Base-by-base conservation (phyloP, 2,113 vertebrate species). In the Chauna torquata region DNA sequence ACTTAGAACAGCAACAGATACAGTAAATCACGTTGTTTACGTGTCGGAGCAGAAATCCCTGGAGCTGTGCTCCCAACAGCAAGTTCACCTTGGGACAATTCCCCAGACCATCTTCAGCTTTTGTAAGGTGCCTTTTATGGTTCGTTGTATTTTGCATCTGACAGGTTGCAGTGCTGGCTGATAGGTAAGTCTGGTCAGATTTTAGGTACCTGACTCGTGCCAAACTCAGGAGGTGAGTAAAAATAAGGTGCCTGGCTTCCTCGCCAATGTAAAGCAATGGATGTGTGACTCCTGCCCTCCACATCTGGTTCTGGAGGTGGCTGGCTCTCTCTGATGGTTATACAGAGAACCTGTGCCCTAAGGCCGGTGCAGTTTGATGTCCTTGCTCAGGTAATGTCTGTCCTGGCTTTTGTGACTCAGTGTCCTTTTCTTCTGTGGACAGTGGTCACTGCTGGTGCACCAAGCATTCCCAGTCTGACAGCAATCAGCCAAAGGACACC, bases 31-130 rank as follows among this genome's bases (percentile, higher is more conserved):
- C 81, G 72, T 40, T 66, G 49, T 78, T 86, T 92, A 70, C 3
- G 0, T 87, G 89, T 82, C 1, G 1, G 49, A 75, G 86, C 77
- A 94, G 66, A 89, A 86, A 64, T 68, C 65, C 24, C 44, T 23
- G 44, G n/a, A 71, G 77, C 57, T 45, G 78, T 12, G 3, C 24
- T 90, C 75, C 75, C 61, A 55, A 16, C 15, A 38, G 36, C 59
- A 88, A 90, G 82, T 93, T 96, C 86, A 86, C 68, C 59, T 62
- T 66, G 82, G 96, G 86, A 81, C 79, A 68, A 36, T 68, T 91
- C 85, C 70, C 38, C 61, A 57, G 36, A 61, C 20, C 6, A 2
- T 65, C 57, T 76, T 32, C 11, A 8, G 52, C 44, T 86, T 83
- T 85, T 94, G 45, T n/a, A 57, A 76, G 16, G 25, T 3, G 1